Evolutionary conservation across 2,888 invertebrate genomes (phyloP), one percentile per base, ranked within the genome.

Genomic region (Operophtera brumata): DNA sequence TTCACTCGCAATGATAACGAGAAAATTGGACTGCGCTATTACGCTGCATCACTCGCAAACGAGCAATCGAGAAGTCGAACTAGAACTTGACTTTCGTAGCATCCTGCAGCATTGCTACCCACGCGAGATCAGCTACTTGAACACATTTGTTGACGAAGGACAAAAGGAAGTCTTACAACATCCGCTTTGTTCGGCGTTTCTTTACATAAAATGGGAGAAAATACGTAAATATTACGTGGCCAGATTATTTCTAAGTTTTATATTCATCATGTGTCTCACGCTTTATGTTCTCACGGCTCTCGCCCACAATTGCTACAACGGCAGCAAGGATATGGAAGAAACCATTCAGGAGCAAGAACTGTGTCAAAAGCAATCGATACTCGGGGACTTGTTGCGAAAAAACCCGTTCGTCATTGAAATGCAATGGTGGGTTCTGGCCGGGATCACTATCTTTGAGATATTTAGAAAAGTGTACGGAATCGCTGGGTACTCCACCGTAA

Each of bases 131-230:
- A 95, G 95, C 67, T 96, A 96, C 73, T 86, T 97, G 57, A 96
- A 96, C 66, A 96, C 96, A 0, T 95, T 96, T 64, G 95, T 97
- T 0, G 96, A 96, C 66, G 96, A 96, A 80, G 96, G 96, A 0
- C 96, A 96, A 75, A 96, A 96, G 72, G 95, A 96, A 77, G 94
- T 97, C 35, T 82, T 97, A 2, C 91, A 96, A 47, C 97, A 97
- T 86, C 97, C 97, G 0, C 84, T 97, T 4, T 96, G 96, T 77
- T 96, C 96, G 7, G 96, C 96, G 0, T 97, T 97, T 75, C 88
- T 97, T 0, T 94, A 96, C 74, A 92, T 97, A 47, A 97, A 97
- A 77, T 97, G 97, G 97, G 95, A 96, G 70, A 96, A 96, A 80
- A 96, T 97, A 63, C 92, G 96, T 26, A 96, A 96, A 83, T 97